Conservation (phyloP, 1,140 invertebrate species). For the Lanistes nyassanus region DNA sequence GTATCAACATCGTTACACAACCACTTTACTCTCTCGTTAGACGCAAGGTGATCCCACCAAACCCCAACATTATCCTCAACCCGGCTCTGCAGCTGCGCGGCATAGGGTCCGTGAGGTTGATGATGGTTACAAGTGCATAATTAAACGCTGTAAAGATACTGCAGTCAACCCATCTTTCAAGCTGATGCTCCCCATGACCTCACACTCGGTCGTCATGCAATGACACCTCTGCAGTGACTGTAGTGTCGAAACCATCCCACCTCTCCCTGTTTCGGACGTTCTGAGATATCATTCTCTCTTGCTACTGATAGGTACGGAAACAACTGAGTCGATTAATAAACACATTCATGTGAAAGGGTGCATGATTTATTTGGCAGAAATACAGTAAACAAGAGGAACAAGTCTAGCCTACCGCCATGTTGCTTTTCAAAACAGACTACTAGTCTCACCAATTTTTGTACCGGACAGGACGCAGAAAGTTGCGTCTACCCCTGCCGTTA, state of each 20-base stretch:
- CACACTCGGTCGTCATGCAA: too few relatives aligned
- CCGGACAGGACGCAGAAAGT: neutral
- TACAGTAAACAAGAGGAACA: slow-evolving; percentile 18
- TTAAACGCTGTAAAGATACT: too few relatives aligned
- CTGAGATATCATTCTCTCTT: neutral
- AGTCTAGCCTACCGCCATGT: slow-evolving; percentile 26
- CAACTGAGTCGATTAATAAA: neutral
- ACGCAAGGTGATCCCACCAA: too few relatives aligned
- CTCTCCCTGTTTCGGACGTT: neutral
- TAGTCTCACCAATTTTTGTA: slow-evolving; percentile 7
- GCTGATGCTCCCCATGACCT: too few relatives aligned
- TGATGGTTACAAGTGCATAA: too few relatives aligned
- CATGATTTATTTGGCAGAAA: neutral
- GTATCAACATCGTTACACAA: too few relatives aligned
- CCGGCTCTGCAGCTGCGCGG: too few relatives aligned
- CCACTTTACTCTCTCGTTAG: too few relatives aligned
- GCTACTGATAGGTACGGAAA: neutral
- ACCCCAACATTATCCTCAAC: too few relatives aligned
- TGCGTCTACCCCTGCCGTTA: neutral
- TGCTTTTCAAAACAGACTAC: slow-evolving; percentile 23
- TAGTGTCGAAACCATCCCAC: neutral
- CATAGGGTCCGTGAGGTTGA: too few relatives aligned
- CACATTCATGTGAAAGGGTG: neutral
- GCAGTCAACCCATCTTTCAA: too few relatives aligned
- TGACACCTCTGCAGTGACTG: neutral